phyloP scores from a whole-genome alignment of 1,140 invertebrate species.

The Scaptodrosophila lebanonensis region DNA sequence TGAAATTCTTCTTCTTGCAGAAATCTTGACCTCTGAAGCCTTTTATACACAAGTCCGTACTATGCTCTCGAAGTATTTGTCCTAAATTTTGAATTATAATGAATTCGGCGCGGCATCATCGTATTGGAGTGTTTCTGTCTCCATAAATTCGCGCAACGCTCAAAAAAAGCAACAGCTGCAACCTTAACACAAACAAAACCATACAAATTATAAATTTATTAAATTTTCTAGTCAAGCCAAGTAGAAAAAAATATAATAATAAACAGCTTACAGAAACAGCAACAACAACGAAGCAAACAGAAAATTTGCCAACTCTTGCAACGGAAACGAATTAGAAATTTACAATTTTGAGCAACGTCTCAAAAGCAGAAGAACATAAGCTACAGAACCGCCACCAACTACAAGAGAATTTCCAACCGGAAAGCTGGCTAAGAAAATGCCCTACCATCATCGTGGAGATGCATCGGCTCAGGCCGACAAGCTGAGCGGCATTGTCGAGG shows the following conservation, averaged over 20 bases:
- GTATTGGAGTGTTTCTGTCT: constrained; percentile 77
- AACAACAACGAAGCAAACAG: too few relatives aligned
- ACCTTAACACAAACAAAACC: constrained; percentile 8
- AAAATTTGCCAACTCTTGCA: too few relatives aligned
- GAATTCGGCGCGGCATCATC: constrained; percentile 76
- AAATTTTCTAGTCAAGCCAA: constrained; percentile 17
- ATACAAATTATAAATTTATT: constrained; percentile 8
- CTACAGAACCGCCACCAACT: too few relatives aligned
- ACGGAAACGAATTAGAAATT: too few relatives aligned
- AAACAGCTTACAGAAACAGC: too few relatives aligned
- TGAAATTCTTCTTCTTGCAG: too few relatives aligned
- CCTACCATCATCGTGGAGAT: constrained; percentile 67
- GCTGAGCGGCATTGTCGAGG: constrained; percentile 82
- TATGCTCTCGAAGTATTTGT: constrained; percentile 60
- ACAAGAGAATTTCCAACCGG: background rate
- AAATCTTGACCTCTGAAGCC: background rate
- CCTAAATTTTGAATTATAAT: constrained; percentile 68
- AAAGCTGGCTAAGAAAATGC: constrained; percentile 70
- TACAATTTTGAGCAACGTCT: too few relatives aligned
- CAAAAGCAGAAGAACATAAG: constrained; percentile 5
- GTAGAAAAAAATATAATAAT: constrained; percentile 10
- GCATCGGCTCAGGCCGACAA: constrained; percentile 73
- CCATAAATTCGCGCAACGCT: constrained; percentile 54
- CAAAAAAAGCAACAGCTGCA: constrained; percentile 1
- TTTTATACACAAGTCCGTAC: background rate